phyloP scores from a whole-genome alignment of 2,113 vertebrate species.

The Heptranchias perlo region DNA sequence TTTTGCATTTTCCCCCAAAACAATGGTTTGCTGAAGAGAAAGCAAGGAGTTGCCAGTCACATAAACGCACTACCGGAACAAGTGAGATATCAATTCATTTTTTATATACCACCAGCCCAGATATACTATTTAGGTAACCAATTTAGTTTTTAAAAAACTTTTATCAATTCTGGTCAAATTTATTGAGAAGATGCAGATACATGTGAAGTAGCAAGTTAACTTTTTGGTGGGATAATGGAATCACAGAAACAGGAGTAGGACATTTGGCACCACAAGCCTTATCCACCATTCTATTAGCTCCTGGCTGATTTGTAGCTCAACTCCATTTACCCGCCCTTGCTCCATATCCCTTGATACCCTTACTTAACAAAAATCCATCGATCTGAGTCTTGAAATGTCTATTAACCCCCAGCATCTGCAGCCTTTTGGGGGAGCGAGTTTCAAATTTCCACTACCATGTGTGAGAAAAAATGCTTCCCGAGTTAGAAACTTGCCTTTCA shows the following conservation, averaged over 20 bases:
- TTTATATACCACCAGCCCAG: neutral
- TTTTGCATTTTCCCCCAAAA: neutral
- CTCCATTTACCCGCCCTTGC: neutral
- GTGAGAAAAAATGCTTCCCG: neutral
- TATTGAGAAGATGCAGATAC: neutral
- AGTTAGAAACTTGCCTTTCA: neutral
- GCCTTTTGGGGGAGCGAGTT: too few species aligned
- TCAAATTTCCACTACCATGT: too few species aligned
- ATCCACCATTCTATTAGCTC: too few species aligned
- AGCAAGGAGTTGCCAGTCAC: neutral
- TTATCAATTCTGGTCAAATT: neutral
- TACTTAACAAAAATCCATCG: neutral
- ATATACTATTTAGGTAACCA: neutral
- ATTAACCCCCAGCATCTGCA: too few species aligned
- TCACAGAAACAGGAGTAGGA: neutral
- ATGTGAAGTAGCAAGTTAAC: neutral
- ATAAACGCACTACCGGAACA: neutral
- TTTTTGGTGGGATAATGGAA: too few species aligned
- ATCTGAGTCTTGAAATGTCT: too few species aligned
- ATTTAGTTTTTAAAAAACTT: neutral
- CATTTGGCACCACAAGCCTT: neutral
- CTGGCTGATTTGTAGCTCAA: too few species aligned
- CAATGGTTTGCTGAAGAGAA: neutral
- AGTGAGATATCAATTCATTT: neutral
- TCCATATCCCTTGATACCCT: neutral